phyloP scores from a whole-genome alignment of 2,113 vertebrate species.

The Cyprinodon brontotheroides region DNA sequence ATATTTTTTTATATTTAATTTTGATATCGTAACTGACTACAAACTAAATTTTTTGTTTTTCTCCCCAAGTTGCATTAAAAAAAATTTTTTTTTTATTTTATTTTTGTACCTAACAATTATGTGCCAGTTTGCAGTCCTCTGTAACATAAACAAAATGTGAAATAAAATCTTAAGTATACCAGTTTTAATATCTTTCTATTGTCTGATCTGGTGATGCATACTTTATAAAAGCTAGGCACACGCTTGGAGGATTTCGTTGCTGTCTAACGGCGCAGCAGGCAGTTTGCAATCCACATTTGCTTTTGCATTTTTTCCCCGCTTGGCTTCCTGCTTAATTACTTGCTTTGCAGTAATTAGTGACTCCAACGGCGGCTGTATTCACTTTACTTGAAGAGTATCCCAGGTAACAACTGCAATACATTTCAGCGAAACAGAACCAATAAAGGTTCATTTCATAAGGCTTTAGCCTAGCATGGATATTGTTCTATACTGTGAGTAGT shows the following conservation, averaged over 20 bases:
- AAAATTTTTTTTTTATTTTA: too few species aligned
- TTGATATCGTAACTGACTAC: too few species aligned
- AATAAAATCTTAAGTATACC: too few species aligned
- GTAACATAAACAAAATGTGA: too few species aligned
- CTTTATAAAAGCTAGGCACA: not conserved
- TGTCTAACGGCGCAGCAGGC: not conserved
- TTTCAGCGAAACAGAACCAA: not conserved
- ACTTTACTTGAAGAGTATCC: constrained; percentile 8
- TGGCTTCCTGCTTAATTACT: constrained; percentile 5
- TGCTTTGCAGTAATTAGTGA: constrained; percentile 3
- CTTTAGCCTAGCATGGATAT: not conserved
- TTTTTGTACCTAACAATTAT: too few species aligned
- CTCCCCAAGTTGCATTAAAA: too few species aligned
- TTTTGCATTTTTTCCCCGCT: not conserved
- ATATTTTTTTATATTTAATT: too few species aligned
- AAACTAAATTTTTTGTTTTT: too few species aligned
- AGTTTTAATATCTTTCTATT: not conserved
- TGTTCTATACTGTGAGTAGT: not conserved
- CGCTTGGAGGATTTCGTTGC: not conserved
- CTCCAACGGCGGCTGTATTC: not conserved
- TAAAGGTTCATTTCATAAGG: not conserved
- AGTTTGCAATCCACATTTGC: constrained; percentile 1
- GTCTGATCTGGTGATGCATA: not conserved
- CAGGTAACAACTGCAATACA: not conserved
- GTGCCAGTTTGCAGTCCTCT: too few species aligned